phyloP scores from a whole-genome alignment of 2,113 vertebrate species.

The Crotalus tigris region DNA sequence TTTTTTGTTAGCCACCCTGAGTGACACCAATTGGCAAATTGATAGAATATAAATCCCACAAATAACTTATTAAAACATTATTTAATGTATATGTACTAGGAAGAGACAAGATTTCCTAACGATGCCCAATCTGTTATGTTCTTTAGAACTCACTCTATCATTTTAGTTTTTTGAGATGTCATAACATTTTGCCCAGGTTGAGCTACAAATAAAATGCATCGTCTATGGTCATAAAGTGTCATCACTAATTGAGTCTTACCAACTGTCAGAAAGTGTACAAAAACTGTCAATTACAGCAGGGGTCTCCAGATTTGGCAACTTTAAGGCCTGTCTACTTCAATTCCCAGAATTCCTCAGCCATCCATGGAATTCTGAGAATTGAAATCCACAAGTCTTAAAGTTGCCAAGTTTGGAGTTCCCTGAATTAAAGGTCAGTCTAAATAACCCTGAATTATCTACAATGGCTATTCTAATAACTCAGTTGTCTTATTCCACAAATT shows the following conservation, averaged over 20 bases:
- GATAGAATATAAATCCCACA: background rate
- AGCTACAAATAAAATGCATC: background rate
- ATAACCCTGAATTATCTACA: background rate
- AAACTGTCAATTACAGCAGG: background rate
- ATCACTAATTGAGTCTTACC: background rate
- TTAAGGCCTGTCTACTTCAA: background rate
- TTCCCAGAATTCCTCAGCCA: background rate
- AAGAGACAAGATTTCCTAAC: background rate
- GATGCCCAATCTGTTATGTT: background rate
- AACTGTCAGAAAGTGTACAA: background rate
- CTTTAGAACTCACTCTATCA: background rate
- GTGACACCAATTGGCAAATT: background rate
- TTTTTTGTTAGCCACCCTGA: background rate
- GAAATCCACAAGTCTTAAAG: background rate
- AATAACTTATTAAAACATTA: background rate
- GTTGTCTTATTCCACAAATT: background rate
- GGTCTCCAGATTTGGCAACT: background rate
- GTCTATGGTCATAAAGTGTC: background rate
- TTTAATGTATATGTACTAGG: background rate
- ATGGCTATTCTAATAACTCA: background rate
- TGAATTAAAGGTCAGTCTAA: slow-evolving; percentile 8
- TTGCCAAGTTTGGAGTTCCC: background rate
- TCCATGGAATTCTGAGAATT: background rate
- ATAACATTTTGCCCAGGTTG: background rate
- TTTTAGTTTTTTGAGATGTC: background rate